These are phyloP conservation scores for Rhogogaster chlorosoma DNA, from an alignment of 2,888 invertebrate genomes.

Conservation along the genomic window DNA sequence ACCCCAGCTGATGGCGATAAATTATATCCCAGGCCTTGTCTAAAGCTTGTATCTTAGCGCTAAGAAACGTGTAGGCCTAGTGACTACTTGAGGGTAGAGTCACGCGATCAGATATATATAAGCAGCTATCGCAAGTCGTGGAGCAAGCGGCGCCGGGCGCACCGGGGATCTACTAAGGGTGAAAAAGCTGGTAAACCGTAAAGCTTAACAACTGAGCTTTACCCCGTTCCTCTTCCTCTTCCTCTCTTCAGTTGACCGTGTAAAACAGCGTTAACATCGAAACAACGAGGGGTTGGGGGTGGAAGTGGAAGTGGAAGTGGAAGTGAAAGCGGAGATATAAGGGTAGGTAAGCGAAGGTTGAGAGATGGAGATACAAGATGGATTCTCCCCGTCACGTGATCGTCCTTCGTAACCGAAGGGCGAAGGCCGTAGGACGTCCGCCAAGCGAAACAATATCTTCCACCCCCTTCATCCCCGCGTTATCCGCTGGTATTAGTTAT, in stretches of 20 bases:
- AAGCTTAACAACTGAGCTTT: conserved; percentile 2
- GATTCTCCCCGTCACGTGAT: conserved; percentile 40
- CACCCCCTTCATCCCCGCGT: conserved; percentile 28
- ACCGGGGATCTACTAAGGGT: neutral
- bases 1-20: neutral
- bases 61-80: neutral
- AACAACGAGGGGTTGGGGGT: conserved; percentile 17
- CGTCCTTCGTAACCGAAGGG: conserved; percentile 26
- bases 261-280: conserved; percentile 33
- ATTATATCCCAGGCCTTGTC: neutral
- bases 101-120: conserved; percentile 37
- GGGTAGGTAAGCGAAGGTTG: conserved; percentile 4
- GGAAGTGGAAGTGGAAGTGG: neutral
- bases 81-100: neutral
- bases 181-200: conserved; percentile 17
- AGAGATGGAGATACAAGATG: conserved; percentile 43
- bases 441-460: conserved; percentile 72
- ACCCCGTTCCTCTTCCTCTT: neutral
- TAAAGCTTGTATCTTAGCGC: neutral
- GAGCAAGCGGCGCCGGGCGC: neutral
- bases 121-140: conserved; percentile 1
- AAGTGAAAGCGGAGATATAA: neutral
- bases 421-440: conserved; percentile 1
- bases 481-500: conserved; percentile 73
- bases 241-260: neutral